Conservation (phyloP, 2,797 vertebrate species). For the Ceryle rudis region DNA sequence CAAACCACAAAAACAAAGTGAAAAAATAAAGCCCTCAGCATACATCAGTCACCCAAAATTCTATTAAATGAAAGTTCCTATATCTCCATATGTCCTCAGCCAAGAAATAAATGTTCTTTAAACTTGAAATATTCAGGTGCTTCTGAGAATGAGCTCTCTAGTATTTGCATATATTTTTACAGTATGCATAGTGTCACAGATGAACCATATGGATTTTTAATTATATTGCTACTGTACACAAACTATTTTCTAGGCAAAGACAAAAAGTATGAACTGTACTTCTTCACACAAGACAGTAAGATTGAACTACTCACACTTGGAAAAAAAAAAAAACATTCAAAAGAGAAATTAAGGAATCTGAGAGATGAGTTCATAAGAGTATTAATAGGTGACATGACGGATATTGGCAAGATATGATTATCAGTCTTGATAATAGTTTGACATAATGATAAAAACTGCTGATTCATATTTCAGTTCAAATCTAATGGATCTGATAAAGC, state of each 20-base stretch:
- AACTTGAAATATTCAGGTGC: neutral
- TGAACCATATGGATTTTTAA: neutral
- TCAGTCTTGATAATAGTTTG: neutral
- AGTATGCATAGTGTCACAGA: neutral
- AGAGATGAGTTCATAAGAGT: neutral
- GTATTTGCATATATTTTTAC: neutral
- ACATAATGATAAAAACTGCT: slow-evolving; percentile 4
- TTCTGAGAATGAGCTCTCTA: neutral
- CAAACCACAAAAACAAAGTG: neutral
- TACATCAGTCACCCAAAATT: neutral
- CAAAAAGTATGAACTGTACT: neutral
- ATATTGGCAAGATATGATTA: slow-evolving; percentile 1
- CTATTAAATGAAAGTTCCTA: neutral
- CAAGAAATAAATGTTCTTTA: neutral
- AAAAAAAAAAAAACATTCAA: neutral
- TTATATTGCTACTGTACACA: neutral
- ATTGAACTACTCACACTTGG: neutral
- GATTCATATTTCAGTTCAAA: slow-evolving; percentile 42
- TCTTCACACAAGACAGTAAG: neutral
- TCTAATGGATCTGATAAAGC: slow-evolving; percentile 18
- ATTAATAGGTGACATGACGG: neutral
- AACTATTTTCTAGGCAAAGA: neutral
- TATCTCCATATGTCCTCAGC: neutral
- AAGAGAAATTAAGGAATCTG: neutral
- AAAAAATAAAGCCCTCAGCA: neutral